Base-by-base conservation (phyloP, 2,113 vertebrate species). In the Hemiscyllium ocellatum region DNA sequence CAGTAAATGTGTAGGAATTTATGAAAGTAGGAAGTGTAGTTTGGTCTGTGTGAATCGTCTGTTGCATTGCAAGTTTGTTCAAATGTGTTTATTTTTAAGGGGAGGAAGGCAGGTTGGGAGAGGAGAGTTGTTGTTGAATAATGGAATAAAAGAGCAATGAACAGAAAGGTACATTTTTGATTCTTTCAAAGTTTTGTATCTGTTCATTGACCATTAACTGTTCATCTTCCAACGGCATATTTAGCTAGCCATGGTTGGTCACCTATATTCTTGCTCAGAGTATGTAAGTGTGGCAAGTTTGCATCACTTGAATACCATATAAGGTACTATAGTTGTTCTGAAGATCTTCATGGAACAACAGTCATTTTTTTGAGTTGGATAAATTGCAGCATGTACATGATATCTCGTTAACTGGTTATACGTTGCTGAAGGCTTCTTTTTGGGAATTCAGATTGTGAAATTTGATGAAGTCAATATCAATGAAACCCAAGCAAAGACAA, bases 391-490 rank as follows among this genome's bases (percentile, higher is more conserved):
- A 56, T 29, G 17, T 83, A 2, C 26, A 56, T 66, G 61, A 33
- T 2, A 13, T 37, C 26, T 37, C 26, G 52, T 65, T 66, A 15
- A 65, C 61, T 94, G 65, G 33, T 94, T 8, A 94, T 69, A n/a
- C n/a, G 42, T 42, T 94, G n/a, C 33, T n/a, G 42, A 68, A 68
- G 29, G 22, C 33, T 89, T 42, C 20, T 15, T 61, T 4, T 37
- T 93, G 56, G 68, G 90, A 94, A 66, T 66, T 94, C 61, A 68
- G 33, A 20, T 37, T 93, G 61, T 94, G 33, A 94, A 94, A 94
- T 94, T 61, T 94, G 42, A 47, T 47, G 42, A 47, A 47, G 42
- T 47, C 42, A 47, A 47, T 47, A 47, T 47, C 33, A 37, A 19
- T 24, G 33, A 68, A 94, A 94, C 15, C 19, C 4, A 94, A 20